Conservation (phyloP, 2,888 invertebrate species). For the Drosophila longiperda region DNA sequence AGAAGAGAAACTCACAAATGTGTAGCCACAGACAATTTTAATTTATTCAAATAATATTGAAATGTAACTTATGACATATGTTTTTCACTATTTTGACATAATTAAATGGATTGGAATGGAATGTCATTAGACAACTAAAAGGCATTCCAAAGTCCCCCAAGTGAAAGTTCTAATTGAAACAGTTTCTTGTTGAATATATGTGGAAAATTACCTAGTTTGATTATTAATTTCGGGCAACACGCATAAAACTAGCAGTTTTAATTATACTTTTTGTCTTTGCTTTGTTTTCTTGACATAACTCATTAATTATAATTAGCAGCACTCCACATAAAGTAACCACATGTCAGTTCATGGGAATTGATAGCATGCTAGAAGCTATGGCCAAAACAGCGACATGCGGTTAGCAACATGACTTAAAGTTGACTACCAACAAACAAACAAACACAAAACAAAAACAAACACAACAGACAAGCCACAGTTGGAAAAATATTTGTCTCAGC, state of each 20-base stretch:
- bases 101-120: too few species aligned
- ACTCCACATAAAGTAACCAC: conserved; percentile 35
- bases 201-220: neutral
- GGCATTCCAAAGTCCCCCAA: neutral
- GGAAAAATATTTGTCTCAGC: conserved; percentile 27
- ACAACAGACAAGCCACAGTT: conserved; percentile 9
- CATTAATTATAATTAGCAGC: conserved; percentile 76
- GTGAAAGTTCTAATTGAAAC: neutral
- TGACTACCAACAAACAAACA: conserved; percentile 10
- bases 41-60: neutral
- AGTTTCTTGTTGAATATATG: conserved; percentile 3
- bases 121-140: neutral
- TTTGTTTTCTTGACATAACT: conserved; percentile 51
- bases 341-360: conserved; percentile 13
- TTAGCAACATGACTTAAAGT: conserved; percentile 16
- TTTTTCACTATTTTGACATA: too few species aligned
- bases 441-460: conserved; percentile 31
- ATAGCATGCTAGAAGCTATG: neutral
- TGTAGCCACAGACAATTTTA: too few species aligned
- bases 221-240: neutral
- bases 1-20: neutral
- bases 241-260: neutral
- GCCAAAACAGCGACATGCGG: conserved; percentile 28
- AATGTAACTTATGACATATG: neutral
- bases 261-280: conserved; percentile 31